Conservation (phyloP, 2,888 invertebrate species). For the Aphrophora alni region DNA sequence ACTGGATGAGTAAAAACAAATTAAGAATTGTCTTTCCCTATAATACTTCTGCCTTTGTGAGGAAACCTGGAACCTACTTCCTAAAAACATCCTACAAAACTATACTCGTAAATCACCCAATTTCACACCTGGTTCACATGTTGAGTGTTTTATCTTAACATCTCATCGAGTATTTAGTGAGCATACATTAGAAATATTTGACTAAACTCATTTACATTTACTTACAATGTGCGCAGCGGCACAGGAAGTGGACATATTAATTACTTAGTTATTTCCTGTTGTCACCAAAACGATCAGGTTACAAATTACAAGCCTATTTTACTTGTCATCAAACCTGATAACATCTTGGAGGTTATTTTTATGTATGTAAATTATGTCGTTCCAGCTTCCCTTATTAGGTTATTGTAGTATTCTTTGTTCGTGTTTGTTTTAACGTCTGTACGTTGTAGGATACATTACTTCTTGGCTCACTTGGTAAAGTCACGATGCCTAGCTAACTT, state of each 20-base stretch:
- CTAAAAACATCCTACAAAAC: no score
- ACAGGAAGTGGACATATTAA: constrained; percentile 36
- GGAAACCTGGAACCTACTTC: no score
- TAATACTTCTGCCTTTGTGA: no score
- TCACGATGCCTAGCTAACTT: no score
- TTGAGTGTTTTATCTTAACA: background rate
- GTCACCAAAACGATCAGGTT: constrained; percentile 26
- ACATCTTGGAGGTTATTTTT: background rate
- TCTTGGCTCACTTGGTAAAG: no score
- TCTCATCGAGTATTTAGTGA: background rate
- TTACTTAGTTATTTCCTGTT: constrained; percentile 32
- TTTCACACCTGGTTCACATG: background rate
- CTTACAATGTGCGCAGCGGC: constrained; percentile 15
- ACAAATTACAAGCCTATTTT: constrained; percentile 28
- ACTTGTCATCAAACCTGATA: background rate
- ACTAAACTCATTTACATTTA: background rate
- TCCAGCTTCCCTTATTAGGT: background rate
- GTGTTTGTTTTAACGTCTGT: no score
- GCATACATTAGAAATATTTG: background rate
- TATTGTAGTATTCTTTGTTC: no score
- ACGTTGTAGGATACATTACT: no score
- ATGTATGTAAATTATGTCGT: background rate
- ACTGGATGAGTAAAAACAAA: no score
- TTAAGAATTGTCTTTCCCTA: no score
- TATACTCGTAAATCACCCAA: background rate